Conservation (phyloP, 2,113 vertebrate genomes). For the Takifugu bimaculatus region DNA sequence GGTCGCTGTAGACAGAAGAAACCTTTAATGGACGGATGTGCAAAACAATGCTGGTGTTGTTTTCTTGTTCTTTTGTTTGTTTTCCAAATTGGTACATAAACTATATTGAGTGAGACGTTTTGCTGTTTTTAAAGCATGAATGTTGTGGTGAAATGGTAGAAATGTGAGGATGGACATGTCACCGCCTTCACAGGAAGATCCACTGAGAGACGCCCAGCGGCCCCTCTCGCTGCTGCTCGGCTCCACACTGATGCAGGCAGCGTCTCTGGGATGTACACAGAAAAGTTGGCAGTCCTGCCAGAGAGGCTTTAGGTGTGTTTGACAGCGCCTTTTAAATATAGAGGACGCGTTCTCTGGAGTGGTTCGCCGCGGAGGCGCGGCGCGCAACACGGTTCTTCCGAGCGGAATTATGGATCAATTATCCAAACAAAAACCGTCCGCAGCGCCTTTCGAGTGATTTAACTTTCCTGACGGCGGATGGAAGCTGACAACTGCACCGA, state of each 20-base stretch:
- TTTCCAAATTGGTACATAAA: background rate
- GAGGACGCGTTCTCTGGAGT: conserved; percentile 24
- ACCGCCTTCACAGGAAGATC: too few relatives aligned
- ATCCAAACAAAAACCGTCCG: conserved; percentile 10
- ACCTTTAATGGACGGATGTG: conserved; percentile 27
- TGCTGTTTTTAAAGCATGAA: too few relatives aligned
- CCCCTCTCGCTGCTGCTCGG: conserved; percentile 21
- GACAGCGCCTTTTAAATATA: conserved; percentile 16
- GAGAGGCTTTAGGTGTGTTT: conserved; percentile 21
- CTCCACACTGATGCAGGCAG: conserved; percentile 26
- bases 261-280: conserved; percentile 29
- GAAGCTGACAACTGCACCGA: conserved; percentile 53
- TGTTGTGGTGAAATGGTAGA: too few relatives aligned
- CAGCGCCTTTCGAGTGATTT: conserved; percentile 1
- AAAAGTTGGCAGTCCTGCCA: conserved; percentile 55
- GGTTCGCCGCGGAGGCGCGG: conserved; percentile 32
- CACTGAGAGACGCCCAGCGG: conserved; percentile 56
- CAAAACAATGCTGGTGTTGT: conserved; percentile 21
- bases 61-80: background rate
- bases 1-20: conserved; percentile 50
- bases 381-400: conserved; percentile 34
- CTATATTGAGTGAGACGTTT: background rate
- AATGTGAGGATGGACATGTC: too few relatives aligned
- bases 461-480: conserved; percentile 52
- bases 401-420: conserved; percentile 32